Conservation (phyloP, 2,113 vertebrate species). For the Pomatorhinus ruficollis region DNA sequence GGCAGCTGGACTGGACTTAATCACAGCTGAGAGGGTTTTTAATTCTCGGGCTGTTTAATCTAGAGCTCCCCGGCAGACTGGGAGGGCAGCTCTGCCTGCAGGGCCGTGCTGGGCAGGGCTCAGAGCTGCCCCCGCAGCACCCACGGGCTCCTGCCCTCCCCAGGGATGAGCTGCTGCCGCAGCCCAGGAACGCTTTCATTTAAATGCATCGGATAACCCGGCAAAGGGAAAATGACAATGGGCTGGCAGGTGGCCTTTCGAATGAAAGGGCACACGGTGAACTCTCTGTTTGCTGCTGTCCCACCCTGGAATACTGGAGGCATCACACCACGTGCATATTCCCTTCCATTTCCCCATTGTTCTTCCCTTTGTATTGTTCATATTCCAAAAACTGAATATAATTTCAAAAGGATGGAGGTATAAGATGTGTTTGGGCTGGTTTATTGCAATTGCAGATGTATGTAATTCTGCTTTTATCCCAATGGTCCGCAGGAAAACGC, state of each 20-base stretch:
- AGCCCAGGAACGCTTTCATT: slow-evolving; percentile 18
- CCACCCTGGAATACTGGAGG: slow-evolving; percentile 44
- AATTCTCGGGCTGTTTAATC: rapidly evolving
- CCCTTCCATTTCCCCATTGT: not conserved
- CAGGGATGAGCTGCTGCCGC: not conserved
- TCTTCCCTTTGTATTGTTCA: not conserved
- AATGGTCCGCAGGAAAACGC: not conserved
- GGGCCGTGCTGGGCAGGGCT: not conserved
- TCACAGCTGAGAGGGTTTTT: too few species aligned
- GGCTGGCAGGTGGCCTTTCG: slow-evolving; percentile 70
- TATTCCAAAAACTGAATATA: not conserved
- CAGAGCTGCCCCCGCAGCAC: not conserved
- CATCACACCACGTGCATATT: not conserved
- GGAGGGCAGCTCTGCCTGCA: not conserved
- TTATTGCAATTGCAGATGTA: not conserved
- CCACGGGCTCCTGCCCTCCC: not conserved
- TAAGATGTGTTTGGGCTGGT: not conserved
- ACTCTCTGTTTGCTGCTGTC: slow-evolving; percentile 36
- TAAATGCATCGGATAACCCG: slow-evolving; percentile 46
- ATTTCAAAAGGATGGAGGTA: not conserved
- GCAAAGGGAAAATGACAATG: slow-evolving; percentile 15
- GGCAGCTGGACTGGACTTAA: rapidly evolving
- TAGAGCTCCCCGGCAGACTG: rapidly evolving
- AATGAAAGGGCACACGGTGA: slow-evolving; percentile 57
- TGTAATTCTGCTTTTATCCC: slow-evolving; percentile 17